Base-by-base conservation (phyloP, 2,888 invertebrate species). In the Nudaria mundana region DNA sequence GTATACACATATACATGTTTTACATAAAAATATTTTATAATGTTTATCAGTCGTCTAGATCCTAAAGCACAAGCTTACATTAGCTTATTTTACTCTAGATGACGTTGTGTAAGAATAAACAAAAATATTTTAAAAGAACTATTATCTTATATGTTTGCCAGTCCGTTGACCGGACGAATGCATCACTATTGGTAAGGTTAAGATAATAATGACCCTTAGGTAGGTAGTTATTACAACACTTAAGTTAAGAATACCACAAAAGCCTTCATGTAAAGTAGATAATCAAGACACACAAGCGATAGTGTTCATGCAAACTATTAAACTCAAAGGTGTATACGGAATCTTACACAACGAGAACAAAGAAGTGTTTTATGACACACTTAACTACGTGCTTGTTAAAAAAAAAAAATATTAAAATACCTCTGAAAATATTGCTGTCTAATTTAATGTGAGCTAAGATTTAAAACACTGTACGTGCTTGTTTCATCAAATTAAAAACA, bases 321-420 rank as follows among this genome's bases (percentile, higher is more conserved):
- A 72, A 68, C 52, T 63, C 43, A 52, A 52, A 51, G n/a, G 51
- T 47, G 36, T 31, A 37, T 41, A 40, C 36, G 37, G 30, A 44
- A 26, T 33, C 44, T 38, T 37, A 37, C 48, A 42, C 56, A 48
- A 40, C 8, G 50, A 57, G 61, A 63, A 74, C 72, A 74, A 72
- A 68, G 75, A 74, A 70, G 72, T 66, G 66, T 74, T 82, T 77
- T 82, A 83, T 77, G 74, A 71, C 65, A 64, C 65, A 61, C 66
- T 76, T 77, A 81, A 80, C 58, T 76, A 78, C 81, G 84, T 81
- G 80, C 72, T 62, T 56, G 60, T 63, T 71, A 64, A 39, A 81
- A 83, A 76, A 84, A 83, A 83, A 81, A 81, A 79, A 83, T 83
- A 85, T 82, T 81, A 78, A 81, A 84, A 83, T 79, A 75, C 78